phyloP scores from a whole-genome alignment of 2,888 invertebrate genomes.

The Pharmacophagus antenor region DNA sequence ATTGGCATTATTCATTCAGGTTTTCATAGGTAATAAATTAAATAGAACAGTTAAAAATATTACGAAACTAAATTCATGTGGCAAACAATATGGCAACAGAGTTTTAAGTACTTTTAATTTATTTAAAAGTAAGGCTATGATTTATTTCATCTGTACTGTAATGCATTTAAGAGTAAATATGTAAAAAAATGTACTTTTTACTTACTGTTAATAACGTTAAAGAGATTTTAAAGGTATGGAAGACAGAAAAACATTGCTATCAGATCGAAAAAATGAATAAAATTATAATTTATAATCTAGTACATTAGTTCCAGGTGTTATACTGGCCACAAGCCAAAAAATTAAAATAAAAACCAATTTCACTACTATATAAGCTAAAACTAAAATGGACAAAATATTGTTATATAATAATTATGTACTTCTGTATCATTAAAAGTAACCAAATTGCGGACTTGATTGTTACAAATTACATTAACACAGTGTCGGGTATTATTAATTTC shows the following conservation, averaged over 20 bases:
- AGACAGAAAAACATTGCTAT: constrained; percentile 77
- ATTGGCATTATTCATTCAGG: constrained; percentile 60
- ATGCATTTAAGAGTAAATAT: constrained; percentile 32
- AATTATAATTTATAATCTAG: constrained; percentile 52
- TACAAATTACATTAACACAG: constrained; percentile 59
- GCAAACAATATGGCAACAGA: constrained; percentile 80
- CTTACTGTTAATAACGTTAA: constrained; percentile 46
- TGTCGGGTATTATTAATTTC: constrained; percentile 74
- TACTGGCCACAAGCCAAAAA: constrained; percentile 68
- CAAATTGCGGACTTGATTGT: constrained; percentile 60
- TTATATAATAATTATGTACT: constrained; percentile 62
- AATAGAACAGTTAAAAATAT: constrained; percentile 70
- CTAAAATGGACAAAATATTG: constrained; percentile 70
- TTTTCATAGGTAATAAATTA: constrained; percentile 65
- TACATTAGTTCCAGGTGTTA: constrained; percentile 53
- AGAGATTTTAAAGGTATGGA: constrained; percentile 65
- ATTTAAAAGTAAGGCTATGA: constrained; percentile 58
- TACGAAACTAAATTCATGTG: constrained; percentile 75
- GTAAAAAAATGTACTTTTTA: constrained; percentile 40
- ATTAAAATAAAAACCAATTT: constrained; percentile 63
- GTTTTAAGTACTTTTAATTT: constrained; percentile 72
- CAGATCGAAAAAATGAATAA: constrained; percentile 64
- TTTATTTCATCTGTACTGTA: constrained; percentile 40
- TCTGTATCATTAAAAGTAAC: constrained; percentile 61
- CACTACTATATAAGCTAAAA: constrained; percentile 62